Conservation (phyloP, 2,888 invertebrate species). For the Brachyopa scutellaris region DNA sequence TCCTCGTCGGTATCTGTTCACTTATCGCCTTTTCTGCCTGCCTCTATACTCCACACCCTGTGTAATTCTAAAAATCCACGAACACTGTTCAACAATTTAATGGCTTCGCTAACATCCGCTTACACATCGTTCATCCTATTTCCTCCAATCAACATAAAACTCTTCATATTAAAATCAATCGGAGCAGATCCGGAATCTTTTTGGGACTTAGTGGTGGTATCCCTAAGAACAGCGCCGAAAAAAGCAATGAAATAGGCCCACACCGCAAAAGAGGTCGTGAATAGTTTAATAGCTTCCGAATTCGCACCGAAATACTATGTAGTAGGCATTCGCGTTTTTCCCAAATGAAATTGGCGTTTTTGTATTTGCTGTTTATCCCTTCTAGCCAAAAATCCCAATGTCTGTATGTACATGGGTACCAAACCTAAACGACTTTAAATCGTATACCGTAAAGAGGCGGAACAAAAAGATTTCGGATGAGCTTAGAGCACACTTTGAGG, state of each 20-base stretch:
- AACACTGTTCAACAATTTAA: slow-evolving; percentile 59
- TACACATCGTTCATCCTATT: slow-evolving; percentile 66
- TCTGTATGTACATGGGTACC: no score
- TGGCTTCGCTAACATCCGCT: slow-evolving; percentile 64
- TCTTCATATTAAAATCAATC: slow-evolving; percentile 65
- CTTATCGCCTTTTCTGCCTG: slow-evolving; percentile 59
- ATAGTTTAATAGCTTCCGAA: slow-evolving; percentile 60
- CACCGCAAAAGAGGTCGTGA: slow-evolving; percentile 28
- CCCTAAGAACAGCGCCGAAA: not conserved
- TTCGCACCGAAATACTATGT: not conserved
- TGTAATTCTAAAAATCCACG: slow-evolving; percentile 61
- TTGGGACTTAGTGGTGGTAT: slow-evolving; percentile 25
- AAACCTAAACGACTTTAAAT: no score
- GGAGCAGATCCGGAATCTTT: slow-evolving; percentile 48
- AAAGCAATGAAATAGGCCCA: not conserved
- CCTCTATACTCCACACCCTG: slow-evolving; percentile 13
- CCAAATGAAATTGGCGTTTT: not conserved
- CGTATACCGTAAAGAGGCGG: slow-evolving; percentile 23
- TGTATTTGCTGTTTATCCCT: slow-evolving; percentile 8
- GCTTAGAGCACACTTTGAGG: slow-evolving; percentile 29
- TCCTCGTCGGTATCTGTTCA: slow-evolving; percentile 61
- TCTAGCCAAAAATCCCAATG: slow-evolving; percentile 6
- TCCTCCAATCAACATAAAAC: slow-evolving; percentile 60
- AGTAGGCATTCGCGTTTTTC: not conserved
- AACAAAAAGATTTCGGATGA: slow-evolving; percentile 21